A percentile compares a stretch with the other conserved stretches of the same genome.
Evolutionary conservation across 2,797 vertebrate species (phyloP).

Genomic region (Rachycentron canadum): DNA sequence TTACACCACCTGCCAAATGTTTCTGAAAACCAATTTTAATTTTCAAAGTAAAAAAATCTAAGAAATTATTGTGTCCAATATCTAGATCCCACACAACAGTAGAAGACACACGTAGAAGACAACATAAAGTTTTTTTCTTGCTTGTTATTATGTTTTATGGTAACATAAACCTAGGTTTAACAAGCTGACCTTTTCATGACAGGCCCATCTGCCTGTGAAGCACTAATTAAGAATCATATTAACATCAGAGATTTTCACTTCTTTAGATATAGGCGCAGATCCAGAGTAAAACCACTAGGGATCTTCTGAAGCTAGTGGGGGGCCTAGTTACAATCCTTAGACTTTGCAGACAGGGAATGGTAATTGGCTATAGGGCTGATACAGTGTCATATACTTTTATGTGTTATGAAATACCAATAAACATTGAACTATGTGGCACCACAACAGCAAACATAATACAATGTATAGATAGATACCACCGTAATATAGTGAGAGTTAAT

Average conservation of each 20-base stretch:
- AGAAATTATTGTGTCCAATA: background rate
- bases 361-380: background rate
- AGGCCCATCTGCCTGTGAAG: slow-evolving; percentile 4
- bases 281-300: background rate
- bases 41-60: background rate
- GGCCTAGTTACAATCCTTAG: background rate
- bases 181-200: slow-evolving; percentile 42
- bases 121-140: background rate
- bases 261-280: slow-evolving; percentile 7
- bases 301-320: background rate
- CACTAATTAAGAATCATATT: slow-evolving; percentile 29
- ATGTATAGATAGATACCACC: background rate
- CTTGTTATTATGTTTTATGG: slow-evolving; percentile 8
- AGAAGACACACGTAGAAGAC: background rate
- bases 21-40: background rate
- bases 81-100: background rate
- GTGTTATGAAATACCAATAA: background rate
- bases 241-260: slow-evolving; percentile 12
- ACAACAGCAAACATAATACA: background rate
- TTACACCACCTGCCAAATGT: slow-evolving; percentile 10
- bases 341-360: background rate
- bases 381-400: background rate
- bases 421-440: background rate
- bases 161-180: slow-evolving; percentile 2
- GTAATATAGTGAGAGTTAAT: background rate